Evolutionary conservation across 2,797 vertebrate species (phyloP).

Genomic region (Falco peregrinus): DNA sequence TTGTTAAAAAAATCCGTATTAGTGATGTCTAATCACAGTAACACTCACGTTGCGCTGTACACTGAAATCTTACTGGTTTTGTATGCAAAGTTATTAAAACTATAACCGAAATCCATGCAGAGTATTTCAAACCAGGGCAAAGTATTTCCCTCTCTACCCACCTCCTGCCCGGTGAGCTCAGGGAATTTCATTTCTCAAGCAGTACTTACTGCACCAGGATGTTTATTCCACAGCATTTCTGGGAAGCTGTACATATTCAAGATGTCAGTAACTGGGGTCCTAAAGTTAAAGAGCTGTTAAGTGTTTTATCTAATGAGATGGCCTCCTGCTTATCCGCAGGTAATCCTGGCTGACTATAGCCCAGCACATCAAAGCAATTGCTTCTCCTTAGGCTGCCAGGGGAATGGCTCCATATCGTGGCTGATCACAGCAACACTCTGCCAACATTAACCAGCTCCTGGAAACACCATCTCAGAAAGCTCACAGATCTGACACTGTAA

Average conservation of each 20-base stretch:
- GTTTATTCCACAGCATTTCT: not conserved
- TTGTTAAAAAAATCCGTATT: accelerated
- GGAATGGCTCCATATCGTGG: not conserved
- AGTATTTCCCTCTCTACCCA: not conserved
- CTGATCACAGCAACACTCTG: not conserved
- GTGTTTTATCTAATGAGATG: not conserved
- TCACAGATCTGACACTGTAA: not conserved
- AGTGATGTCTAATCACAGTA: accelerated
- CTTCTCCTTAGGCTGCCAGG: not conserved
- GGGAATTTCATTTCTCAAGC: not conserved
- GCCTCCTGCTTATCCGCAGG: not conserved
- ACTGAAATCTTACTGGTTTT: not conserved
- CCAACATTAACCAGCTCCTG: not conserved
- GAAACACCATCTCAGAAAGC: not conserved
- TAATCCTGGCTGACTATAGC: not conserved
- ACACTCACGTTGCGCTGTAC: accelerated
- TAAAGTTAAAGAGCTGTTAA: not conserved
- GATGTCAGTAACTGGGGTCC: not conserved
- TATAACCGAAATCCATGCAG: not conserved
- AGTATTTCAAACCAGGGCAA: not conserved
- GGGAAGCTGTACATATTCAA: not conserved
- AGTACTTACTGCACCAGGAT: not conserved
- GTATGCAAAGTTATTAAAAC: not conserved
- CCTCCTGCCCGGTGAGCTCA: not conserved
- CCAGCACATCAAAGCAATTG: not conserved